These are phyloP conservation scores for Furnarius figulus DNA, from an alignment of 2,113 vertebrate species.

Conservation along the genomic window DNA sequence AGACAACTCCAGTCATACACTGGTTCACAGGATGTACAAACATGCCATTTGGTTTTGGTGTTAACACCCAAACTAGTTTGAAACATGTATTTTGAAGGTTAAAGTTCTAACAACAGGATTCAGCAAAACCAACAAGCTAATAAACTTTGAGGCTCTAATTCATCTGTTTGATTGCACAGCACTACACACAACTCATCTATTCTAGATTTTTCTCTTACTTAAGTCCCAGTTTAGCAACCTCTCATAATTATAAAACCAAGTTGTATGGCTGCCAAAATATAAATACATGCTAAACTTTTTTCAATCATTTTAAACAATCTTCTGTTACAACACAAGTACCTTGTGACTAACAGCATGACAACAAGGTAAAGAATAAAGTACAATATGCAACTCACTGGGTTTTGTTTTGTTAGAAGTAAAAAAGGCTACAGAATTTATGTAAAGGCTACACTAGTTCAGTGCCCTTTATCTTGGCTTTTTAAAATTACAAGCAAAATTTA, in stretches of 20 bases:
- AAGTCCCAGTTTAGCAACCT: neutral
- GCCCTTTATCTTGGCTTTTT: neutral
- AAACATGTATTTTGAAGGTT: neutral
- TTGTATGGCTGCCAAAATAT: neutral
- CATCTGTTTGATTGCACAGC: neutral
- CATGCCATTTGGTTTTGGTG: neutral
- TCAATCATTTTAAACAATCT: too few species aligned
- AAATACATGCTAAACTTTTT: neutral
- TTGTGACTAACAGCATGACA: neutral
- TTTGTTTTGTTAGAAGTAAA: neutral
- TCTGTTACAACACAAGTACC: neutral
- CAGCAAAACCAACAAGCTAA: neutral
- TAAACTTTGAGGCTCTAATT: neutral
- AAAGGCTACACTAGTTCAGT: neutral
- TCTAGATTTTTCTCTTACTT: neutral
- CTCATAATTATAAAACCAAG: neutral
- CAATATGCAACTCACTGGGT: neutral
- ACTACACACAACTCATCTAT: neutral
- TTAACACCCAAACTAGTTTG: neutral
- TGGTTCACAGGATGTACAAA: neutral
- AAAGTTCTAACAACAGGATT: neutral
- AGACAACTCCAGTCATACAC: fast-evolving
- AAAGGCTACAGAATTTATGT: neutral
- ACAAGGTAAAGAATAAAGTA: neutral
- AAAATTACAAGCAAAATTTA: neutral